A percentile compares a stretch with the other conserved stretches of the same genome.
These are phyloP conservation scores for Arizona elegans DNA, from an alignment of 2,113 vertebrate genomes.

Conservation along the genomic window DNA sequence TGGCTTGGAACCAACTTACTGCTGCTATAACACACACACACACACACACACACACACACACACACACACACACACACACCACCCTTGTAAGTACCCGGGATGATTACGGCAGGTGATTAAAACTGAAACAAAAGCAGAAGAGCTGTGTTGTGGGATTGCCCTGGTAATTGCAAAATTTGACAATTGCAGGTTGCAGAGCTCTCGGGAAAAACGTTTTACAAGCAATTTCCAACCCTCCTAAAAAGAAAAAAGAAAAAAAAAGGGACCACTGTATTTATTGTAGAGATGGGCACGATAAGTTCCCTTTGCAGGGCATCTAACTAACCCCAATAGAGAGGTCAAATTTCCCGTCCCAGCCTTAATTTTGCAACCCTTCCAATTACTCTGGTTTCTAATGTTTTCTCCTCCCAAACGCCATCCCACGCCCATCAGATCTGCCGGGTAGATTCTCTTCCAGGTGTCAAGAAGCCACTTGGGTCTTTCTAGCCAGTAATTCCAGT, in stretches of 20 bases:
- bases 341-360: neutral
- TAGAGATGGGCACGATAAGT: neutral
- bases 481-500: neutral
- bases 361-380: constrained; percentile 42
- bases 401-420: constrained; percentile 38
- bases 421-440: neutral
- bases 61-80: constrained; percentile 1
- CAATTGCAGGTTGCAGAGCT: constrained; percentile 58
- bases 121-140: constrained; percentile 37
- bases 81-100: constrained; percentile 43
- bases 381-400: constrained; percentile 28
- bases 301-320: neutral
- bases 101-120: neutral
- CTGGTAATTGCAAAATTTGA: constrained; percentile 53
- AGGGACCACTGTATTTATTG: neutral
- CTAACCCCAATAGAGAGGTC: neutral
- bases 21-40: neutral
- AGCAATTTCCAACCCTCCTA: constrained; percentile 45
- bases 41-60: neutral
- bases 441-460: neutral
- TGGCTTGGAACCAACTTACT: neutral
- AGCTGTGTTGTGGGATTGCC: constrained; percentile 36
- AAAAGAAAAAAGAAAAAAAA: constrained; percentile 31
- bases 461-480: neutral
- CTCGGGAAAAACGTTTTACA: constrained; percentile 26